Evolutionary conservation across 1,140 invertebrate species (phyloP).

Genomic region (Bombus sibiricus): DNA sequence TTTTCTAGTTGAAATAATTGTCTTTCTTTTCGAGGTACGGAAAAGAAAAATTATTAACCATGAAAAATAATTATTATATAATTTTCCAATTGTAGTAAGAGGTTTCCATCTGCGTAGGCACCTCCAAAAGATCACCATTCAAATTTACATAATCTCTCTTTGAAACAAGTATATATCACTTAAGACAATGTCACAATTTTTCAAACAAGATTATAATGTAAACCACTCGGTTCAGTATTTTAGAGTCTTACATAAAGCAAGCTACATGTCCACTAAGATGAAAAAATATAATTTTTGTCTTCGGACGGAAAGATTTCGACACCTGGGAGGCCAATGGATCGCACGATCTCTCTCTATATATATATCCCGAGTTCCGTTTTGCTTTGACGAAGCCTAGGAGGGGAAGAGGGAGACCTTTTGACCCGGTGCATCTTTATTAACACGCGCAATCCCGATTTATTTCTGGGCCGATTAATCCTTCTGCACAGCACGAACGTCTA

Average conservation of each 20-base stretch:
- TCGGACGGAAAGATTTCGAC: background rate
- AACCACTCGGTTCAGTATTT: no score
- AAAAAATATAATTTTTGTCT: background rate
- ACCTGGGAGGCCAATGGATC: background rate
- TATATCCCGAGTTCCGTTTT: slow-evolving; percentile 27
- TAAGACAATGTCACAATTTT: background rate
- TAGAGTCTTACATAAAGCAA: background rate
- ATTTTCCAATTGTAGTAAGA: no score
- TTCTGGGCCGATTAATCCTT: slow-evolving; percentile 54
- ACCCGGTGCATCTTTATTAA: slow-evolving; percentile 46
- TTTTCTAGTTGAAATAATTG: background rate
- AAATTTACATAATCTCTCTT: background rate
- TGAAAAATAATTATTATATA: no score
- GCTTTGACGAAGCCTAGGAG: background rate
- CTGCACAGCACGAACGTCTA: slow-evolving; percentile 10
- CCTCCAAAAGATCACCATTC: background rate
- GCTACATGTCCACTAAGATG: background rate
- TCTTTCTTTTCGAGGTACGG: rapidly evolving
- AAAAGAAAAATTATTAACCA: no score
- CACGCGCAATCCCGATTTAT: slow-evolving; percentile 42
- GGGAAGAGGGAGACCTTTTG: slow-evolving; percentile 17
- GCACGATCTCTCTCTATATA: no score
- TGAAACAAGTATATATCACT: background rate
- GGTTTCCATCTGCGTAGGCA: no score
- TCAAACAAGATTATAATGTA: no score